Base-by-base conservation (phyloP, 2,113 vertebrate genomes). In the Picathartes gymnocephalus region DNA sequence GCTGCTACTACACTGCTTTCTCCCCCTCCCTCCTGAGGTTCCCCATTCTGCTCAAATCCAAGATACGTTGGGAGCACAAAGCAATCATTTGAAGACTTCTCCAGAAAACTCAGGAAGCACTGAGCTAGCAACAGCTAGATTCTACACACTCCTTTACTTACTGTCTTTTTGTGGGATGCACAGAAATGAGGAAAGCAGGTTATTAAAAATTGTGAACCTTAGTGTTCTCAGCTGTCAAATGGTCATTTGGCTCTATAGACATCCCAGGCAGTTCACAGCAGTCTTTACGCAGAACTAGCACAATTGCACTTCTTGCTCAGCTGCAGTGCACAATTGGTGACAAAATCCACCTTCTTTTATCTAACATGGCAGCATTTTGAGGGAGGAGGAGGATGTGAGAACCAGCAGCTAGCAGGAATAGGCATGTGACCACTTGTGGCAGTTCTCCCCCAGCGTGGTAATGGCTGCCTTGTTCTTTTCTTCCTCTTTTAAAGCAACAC, bases 191-290 rank as follows among this genome's bases (percentile, higher is more conserved):
- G 30, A 66, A 10, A 42, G 12, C 1, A 56, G 11, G 27, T 31
- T 7, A 71, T 15, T 58, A 44, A 65, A 42, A 53, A 37, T 1
- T 33, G 31, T 8, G 4, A 86, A 40, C 30, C 8, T 40, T 4
- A 2, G 8, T 5, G 12, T 24, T 23, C 42, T 61, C 7, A 1
- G 3, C 2, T 78, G 30, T 33, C n/a, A 73, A 40, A 51, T 1
- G 3, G 24, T 15, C 44, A 11, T 37, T 39, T 28, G 27, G 16
- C 13, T 31, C 64, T 54, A 64, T 28, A 54, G 56, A 7, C 8
- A 51, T 5, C 22, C 33, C 74, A 73, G 9, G 27, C 47, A 90
- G 40, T 21, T 76, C 66, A 87, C 22, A 64, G 11, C 13, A 86
- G 21, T 8, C 35, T 74, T 56, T 25, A 58, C 1, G 0, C 66